phyloP scores from a whole-genome alignment of 2,113 vertebrate genomes.

The Lasiurus borealis region DNA sequence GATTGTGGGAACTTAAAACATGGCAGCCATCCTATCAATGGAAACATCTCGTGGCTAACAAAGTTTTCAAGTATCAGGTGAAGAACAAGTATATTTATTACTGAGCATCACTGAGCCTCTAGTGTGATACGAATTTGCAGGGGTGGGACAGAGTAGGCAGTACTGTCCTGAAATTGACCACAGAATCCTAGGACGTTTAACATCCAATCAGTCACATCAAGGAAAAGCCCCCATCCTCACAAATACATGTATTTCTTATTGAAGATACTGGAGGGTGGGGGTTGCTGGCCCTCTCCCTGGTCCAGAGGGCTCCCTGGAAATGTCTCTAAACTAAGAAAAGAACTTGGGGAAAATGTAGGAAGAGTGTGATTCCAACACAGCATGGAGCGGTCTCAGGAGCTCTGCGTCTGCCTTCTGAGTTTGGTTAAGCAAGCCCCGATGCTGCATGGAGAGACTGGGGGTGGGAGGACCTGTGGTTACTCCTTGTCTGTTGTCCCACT shows the following conservation, averaged over 20 bases:
- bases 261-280: background rate
- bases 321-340: constrained; percentile 4
- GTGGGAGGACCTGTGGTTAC: background rate
- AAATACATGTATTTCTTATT: background rate
- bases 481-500: background rate
- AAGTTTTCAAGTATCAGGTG: background rate
- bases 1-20: background rate
- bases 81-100: background rate
- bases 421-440: background rate
- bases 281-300: background rate
- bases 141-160: background rate
- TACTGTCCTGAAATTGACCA: background rate
- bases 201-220: background rate
- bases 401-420: background rate
- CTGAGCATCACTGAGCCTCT: background rate
- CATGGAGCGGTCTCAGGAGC: background rate
- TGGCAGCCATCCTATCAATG: background rate
- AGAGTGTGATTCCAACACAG: background rate
- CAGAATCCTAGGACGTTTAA: background rate
- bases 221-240: background rate
- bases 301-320: background rate
- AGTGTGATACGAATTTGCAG: background rate
- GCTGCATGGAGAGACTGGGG: background rate
- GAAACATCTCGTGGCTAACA: background rate
- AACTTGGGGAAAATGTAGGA: background rate